Evolutionary conservation across 1,140 invertebrate species (phyloP).

Genomic region (Acyrthosiphon pisum): DNA sequence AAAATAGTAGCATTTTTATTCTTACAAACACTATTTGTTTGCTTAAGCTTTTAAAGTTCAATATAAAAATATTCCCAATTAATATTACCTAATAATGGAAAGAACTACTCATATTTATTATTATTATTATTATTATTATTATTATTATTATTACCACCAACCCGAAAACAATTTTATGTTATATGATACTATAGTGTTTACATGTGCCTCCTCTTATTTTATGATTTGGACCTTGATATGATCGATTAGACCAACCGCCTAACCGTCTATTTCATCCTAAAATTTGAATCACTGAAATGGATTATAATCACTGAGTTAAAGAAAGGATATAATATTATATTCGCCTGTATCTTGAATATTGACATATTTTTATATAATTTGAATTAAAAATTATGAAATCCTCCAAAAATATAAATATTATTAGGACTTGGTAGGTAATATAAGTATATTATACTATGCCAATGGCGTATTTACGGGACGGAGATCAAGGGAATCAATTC

Average conservation of each 20-base stretch:
- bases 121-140: not conserved
- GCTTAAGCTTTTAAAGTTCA: not conserved
- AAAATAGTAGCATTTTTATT: not conserved
- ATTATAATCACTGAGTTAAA: not conserved
- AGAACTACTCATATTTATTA: not conserved
- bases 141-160: not conserved
- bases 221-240: not conserved
- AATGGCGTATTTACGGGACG: too few relatives aligned
- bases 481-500: too few relatives aligned
- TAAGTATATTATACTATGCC: not conserved
- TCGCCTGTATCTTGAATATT: not conserved
- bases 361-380: not conserved
- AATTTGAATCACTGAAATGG: not conserved
- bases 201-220: not conserved
- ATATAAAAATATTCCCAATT: not conserved
- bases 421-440: not conserved
- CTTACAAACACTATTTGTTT: not conserved
- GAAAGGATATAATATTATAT: not conserved
- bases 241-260: not conserved
- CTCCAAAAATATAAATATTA: not conserved
- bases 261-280: not conserved
- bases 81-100: not conserved
- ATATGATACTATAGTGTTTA: not conserved
- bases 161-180: not conserved
- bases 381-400: not conserved